These are phyloP conservation scores for Calliopum simillimum DNA, from an alignment of 2,888 invertebrate genomes.

Conservation along the genomic window DNA sequence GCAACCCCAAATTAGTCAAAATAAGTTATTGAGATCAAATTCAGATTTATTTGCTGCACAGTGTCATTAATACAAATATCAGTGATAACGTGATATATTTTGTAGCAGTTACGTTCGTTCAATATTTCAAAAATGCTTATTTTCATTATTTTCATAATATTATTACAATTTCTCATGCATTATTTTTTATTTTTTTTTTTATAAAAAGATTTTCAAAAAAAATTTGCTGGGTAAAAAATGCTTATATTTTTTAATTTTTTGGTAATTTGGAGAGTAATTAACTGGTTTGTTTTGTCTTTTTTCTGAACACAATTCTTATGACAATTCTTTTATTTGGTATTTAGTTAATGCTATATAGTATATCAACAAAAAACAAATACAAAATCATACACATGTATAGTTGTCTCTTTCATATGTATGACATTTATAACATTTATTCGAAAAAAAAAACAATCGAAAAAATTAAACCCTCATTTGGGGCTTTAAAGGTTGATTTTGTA, in stretches of 20 bases:
- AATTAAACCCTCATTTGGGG: conserved; percentile 22
- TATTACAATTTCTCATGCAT: neutral
- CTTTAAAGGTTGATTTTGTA: conserved; percentile 22
- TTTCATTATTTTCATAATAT: neutral
- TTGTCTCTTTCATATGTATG: conserved; percentile 42
- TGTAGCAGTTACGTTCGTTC: too few species aligned
- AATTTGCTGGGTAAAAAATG: neutral
- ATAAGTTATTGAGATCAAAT: too few species aligned
- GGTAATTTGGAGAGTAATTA: conserved; percentile 25
- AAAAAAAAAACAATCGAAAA: neutral
- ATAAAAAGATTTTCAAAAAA: neutral
- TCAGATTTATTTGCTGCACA: too few species aligned
- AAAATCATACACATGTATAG: conserved; percentile 16
- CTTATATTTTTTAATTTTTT: neutral
- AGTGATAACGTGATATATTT: too few species aligned
- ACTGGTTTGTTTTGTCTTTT: conserved; percentile 40
- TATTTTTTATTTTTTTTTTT: neutral
- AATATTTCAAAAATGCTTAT: too few species aligned
- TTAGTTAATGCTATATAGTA: conserved; percentile 18
- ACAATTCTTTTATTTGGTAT: conserved; percentile 27
- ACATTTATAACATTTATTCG: conserved; percentile 33
- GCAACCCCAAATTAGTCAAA: too few species aligned
- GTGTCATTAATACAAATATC: too few species aligned
- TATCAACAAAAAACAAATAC: too few species aligned
- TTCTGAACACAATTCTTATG: conserved; percentile 16